Evolutionary conservation across 2,797 vertebrate species (phyloP).

Genomic region (Aplochiton taeniatus): DNA sequence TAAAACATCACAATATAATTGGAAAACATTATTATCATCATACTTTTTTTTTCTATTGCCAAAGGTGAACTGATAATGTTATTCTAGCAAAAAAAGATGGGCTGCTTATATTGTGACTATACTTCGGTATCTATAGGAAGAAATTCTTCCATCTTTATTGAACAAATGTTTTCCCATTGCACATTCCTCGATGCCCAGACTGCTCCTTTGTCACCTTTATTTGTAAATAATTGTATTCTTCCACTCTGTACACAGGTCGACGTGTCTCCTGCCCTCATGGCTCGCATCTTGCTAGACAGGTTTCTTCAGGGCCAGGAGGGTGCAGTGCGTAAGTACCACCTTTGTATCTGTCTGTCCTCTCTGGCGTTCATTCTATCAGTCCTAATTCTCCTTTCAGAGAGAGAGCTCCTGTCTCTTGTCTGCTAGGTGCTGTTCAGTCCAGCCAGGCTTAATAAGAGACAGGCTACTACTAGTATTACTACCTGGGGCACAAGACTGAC

Average conservation of each 20-base stretch:
- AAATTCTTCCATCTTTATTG: too few relatives aligned
- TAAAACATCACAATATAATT: slow-evolving; percentile 62
- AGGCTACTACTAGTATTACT: slow-evolving; percentile 71
- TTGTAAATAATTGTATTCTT: background rate
- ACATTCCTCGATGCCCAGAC: slow-evolving; percentile 29
- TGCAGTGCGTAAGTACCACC: slow-evolving; percentile 81
- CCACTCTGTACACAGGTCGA: slow-evolving; percentile 80
- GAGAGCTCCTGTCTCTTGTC: slow-evolving; percentile 52
- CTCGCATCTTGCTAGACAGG: slow-evolving; percentile 90
- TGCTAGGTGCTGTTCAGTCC: slow-evolving; percentile 61
- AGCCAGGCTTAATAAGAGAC: slow-evolving; percentile 73
- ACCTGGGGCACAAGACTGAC: slow-evolving; percentile 78
- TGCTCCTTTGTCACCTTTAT: slow-evolving; percentile 7
- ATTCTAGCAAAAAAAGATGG: slow-evolving; percentile 26
- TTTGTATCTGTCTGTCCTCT: slow-evolving; percentile 31
- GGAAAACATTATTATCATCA: slow-evolving; percentile 61
- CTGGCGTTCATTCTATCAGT: slow-evolving; percentile 39
- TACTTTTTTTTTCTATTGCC: slow-evolving; percentile 49
- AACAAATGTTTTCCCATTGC: too few relatives aligned
- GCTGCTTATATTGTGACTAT: too few relatives aligned
- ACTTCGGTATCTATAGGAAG: too few relatives aligned
- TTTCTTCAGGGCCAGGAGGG: slow-evolving; percentile 86
- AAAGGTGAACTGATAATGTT: slow-evolving; percentile 38
- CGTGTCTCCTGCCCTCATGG: slow-evolving; percentile 93
- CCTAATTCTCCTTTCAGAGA: slow-evolving; percentile 1